These are phyloP conservation scores for Spatulosminthurus flaviceps DNA, from an alignment of 2,888 invertebrate species.

Conservation along the genomic window DNA sequence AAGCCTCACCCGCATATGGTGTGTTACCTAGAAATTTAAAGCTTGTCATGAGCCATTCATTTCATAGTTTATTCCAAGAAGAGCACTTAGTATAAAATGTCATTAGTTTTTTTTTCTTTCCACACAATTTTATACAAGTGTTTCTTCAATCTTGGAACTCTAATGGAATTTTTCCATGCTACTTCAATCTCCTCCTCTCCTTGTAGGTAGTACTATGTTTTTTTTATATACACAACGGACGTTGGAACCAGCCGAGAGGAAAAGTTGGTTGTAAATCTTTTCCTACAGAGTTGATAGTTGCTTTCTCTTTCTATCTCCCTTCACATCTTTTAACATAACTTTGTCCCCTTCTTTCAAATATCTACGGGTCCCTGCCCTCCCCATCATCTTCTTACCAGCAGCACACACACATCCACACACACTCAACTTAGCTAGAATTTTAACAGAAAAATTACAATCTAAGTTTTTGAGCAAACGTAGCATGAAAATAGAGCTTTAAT, in stretches of 20 bases:
- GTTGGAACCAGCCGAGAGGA: no score
- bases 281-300: no score
- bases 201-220: not conserved
- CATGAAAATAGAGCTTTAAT: constrained; percentile 6
- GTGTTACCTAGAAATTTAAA: not conserved
- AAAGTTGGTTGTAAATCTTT: not conserved
- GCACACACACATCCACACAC: no score
- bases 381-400: no score
- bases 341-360: no score
- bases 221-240: not conserved
- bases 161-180: constrained; percentile 14
- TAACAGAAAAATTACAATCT: constrained; percentile 12
- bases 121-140: constrained; percentile 18
- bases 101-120: constrained; percentile 10
- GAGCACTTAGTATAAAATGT: constrained; percentile 1
- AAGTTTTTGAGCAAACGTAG: not conserved
- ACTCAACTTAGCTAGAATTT: not conserved
- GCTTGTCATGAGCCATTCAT: not conserved
- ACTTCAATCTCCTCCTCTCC: not conserved
- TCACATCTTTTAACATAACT: no score
- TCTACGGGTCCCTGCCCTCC: no score
- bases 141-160: not conserved
- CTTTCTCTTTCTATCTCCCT: no score
- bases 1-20: not conserved
- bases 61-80: not conserved